Evolutionary conservation across 2,888 invertebrate genomes (phyloP), one percentile per base, ranked within the genome.

Genomic region (Calliopum simillimum): DNA sequence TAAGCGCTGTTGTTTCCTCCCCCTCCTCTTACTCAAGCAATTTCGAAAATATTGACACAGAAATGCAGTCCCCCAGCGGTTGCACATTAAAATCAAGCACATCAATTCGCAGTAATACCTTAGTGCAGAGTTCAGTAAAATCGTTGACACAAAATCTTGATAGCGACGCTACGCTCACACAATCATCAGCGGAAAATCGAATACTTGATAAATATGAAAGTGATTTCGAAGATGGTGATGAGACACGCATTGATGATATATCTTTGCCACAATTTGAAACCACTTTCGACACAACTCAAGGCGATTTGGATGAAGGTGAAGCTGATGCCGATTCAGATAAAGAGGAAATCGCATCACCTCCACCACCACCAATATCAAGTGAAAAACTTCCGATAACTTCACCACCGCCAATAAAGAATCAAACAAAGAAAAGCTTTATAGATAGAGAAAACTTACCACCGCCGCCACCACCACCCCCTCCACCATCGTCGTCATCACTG

Each of bases 221-320:
- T 2, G 78, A 78, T 58, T 79, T 78, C 49, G 75, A 76, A 68
- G 43, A 43, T 33, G 75, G 73, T 46, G 78, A 80, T 64, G 76
- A 77, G 53, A 81, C 80, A 14, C 73, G 76, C 51, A 76, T 84
- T 65, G 81, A 83, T 68, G 80, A 84, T 69, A 73, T 82, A 16
- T 79, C 82, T 2, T 65, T 80, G 63, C 81, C 84, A 23, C 76
- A 78, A 66, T 79, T 81, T 69, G 81, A 82, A 69, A 76, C 75
- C n/a, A 79, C 79, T 2, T 69, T 67, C 8, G 76, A 77, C 13
- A 73, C 74, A 4, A 75, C 70, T 8, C 61, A 67, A 23, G 71
- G 70, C n/a, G 73, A 71, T 41, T 46, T 64, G 8, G 64, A 70
- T 4, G 53, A 63, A 14, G 64, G 23, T n/a, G 68, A 73, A 46